Evolutionary conservation across 1,140 invertebrate species (phyloP).

Genomic region (Papilio helenus): DNA sequence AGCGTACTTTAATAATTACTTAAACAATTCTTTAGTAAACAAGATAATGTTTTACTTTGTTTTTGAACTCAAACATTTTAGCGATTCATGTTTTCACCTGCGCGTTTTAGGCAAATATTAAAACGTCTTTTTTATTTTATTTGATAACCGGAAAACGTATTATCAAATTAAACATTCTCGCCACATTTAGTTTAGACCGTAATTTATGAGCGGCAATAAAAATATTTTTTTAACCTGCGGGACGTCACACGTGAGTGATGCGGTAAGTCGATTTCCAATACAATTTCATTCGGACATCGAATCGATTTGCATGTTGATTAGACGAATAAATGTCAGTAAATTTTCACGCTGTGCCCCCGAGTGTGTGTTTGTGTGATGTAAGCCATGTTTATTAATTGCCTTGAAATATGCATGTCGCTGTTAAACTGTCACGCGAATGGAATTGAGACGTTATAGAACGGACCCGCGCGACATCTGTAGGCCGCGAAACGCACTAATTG

Average conservation of each 20-base stretch:
- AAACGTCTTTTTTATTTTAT: not conserved
- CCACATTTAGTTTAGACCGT: constrained; percentile 11
- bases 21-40: too few species aligned
- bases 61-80: not conserved
- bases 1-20: not conserved
- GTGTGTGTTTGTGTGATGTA: constrained; percentile 9
- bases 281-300: constrained; percentile 18
- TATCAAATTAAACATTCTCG: constrained; percentile 11
- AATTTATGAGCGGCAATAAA: constrained; percentile 18
- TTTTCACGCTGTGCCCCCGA: not conserved
- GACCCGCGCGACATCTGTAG: constrained; percentile 37
- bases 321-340: constrained; percentile 23
- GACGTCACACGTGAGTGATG: not conserved
- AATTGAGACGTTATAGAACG: constrained; percentile 26
- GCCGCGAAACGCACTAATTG: constrained; percentile 39
- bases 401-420: constrained; percentile 14
- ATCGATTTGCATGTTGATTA: constrained; percentile 27
- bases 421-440: constrained; percentile 19
- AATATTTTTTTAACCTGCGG: constrained; percentile 16
- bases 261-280: constrained; percentile 24
- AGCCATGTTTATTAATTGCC: constrained; percentile 27
- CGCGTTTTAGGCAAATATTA: not conserved
- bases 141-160: not conserved
- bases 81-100: not conserved
- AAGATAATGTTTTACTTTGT: too few species aligned